phyloP scores from a whole-genome alignment of 1,140 invertebrate genomes.

The Samia ricini region DNA sequence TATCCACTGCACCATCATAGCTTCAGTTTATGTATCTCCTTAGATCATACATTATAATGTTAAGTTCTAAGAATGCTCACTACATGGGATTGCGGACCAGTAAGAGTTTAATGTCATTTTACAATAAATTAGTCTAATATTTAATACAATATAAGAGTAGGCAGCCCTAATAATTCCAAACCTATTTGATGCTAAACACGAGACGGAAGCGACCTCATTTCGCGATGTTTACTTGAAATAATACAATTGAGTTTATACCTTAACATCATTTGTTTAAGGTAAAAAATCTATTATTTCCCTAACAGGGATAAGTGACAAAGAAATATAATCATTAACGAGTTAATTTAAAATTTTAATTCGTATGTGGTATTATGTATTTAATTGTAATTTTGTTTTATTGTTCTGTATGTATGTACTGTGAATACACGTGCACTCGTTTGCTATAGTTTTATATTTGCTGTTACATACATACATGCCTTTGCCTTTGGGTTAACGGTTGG shows the following conservation, averaged over 20 bases:
- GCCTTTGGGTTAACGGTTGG: too few relatives aligned
- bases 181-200: constrained; percentile 1
- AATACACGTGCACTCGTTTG: background rate
- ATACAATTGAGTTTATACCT: background rate
- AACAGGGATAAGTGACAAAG: background rate
- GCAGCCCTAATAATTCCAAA: background rate
- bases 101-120: too few relatives aligned
- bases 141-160: background rate
- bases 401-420: too few relatives aligned
- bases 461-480: too few relatives aligned
- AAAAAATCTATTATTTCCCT: background rate
- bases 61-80: too few relatives aligned
- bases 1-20: too few relatives aligned
- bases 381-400: background rate
- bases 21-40: too few relatives aligned
- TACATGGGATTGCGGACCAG: too few relatives aligned
- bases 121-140: background rate
- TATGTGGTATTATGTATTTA: background rate
- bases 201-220: background rate
- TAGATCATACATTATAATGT: too few relatives aligned
- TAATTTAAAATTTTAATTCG: constrained; percentile 1
- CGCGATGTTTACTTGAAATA: background rate
- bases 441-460: too few relatives aligned
- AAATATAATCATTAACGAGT: background rate
- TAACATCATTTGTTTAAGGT: background rate